Evolutionary conservation across 2,888 invertebrate genomes (phyloP).

Genomic region (Thymelicus acteon): DNA sequence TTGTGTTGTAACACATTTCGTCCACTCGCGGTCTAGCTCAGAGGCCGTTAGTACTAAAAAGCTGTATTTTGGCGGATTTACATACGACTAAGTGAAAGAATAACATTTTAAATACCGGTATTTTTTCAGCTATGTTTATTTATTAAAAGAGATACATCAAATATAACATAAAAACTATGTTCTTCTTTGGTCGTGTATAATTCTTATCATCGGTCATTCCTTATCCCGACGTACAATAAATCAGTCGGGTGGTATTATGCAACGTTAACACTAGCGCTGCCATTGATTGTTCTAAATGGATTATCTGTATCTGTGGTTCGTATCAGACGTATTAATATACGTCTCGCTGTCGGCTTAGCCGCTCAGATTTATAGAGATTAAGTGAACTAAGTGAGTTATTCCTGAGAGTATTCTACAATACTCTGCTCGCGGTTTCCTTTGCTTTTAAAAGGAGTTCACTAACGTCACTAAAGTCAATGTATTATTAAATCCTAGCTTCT

Average conservation of each 20-base stretch:
- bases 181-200: background rate
- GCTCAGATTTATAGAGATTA: conserved; percentile 24
- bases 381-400: background rate
- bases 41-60: too few relatives aligned
- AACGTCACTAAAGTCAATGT: too few relatives aligned
- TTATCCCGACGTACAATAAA: conserved; percentile 10
- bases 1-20: too few relatives aligned
- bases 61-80: too few relatives aligned
- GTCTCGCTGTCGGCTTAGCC: conserved; percentile 16
- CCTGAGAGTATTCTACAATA: background rate
- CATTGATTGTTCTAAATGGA: conserved; percentile 24
- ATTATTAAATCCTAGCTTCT: too few relatives aligned
- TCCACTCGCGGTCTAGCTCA: too few relatives aligned
- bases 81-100: too few relatives aligned
- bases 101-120: too few relatives aligned
- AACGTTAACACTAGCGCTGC: conserved; percentile 9
- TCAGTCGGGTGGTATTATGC: conserved; percentile 25
- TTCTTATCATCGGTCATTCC: conserved; percentile 10
- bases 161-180: too few relatives aligned
- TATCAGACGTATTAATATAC: conserved; percentile 16
- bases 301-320: conserved; percentile 10
- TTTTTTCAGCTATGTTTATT: too few relatives aligned
- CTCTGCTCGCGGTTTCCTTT: background rate
- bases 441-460: background rate
- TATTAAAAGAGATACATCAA: too few relatives aligned